A percentile compares a stretch with the other conserved stretches of the same genome.
Evolutionary conservation across 2,113 vertebrate species (phyloP).

Genomic region (Cairina moschata): DNA sequence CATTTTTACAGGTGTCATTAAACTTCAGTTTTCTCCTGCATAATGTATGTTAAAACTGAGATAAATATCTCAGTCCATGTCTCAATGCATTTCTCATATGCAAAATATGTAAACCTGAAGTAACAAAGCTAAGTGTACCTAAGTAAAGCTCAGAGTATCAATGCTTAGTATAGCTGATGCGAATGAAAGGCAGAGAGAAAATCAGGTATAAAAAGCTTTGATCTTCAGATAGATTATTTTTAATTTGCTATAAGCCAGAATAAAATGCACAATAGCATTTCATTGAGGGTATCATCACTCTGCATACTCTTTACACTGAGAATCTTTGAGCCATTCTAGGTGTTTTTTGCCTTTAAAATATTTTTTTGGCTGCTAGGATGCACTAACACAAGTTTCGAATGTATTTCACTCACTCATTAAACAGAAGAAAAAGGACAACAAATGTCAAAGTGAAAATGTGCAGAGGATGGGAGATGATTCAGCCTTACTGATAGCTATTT

Average conservation of each 20-base stretch:
- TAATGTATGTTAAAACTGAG: neutral
- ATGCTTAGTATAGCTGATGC: neutral
- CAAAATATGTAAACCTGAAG: neutral
- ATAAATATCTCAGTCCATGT: neutral
- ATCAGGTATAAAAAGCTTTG: neutral
- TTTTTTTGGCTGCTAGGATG: neutral
- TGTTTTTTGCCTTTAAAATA: neutral
- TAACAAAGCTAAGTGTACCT: neutral
- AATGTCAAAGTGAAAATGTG: constrained; percentile 65
- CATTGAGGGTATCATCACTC: neutral
- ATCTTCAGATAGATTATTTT: constrained; percentile 3
- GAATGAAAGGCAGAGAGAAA: neutral
- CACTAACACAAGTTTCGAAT: constrained; percentile 20
- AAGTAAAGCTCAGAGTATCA: neutral
- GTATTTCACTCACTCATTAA: neutral
- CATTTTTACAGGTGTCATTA: neutral
- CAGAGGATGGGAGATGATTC: constrained; percentile 67
- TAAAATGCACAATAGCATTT: neutral
- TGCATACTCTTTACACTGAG: neutral
- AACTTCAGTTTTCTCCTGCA: constrained; percentile 3
- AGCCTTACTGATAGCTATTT: constrained; percentile 43
- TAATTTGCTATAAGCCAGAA: neutral
- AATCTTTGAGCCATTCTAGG: neutral
- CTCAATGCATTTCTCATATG: neutral
- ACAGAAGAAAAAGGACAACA: constrained; percentile 48